Base-by-base conservation (phyloP, 2,888 invertebrate genomes). In the Poecilobothrus nobilitatus region DNA sequence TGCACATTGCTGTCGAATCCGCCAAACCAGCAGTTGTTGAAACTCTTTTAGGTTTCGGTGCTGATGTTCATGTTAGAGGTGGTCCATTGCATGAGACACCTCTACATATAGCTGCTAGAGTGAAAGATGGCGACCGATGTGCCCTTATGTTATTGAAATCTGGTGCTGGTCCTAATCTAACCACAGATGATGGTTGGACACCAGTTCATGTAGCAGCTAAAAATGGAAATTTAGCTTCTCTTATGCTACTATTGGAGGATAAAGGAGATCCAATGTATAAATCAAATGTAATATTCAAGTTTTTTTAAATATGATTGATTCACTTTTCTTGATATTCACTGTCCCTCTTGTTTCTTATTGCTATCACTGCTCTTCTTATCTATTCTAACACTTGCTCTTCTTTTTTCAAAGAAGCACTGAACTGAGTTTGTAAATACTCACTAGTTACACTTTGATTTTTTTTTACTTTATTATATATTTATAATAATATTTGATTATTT, bases 121-220 rank as follows among this genome's bases (percentile, higher is more conserved):
- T 95, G 70, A 90, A 90, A 75, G 96, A 93, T 75, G 94, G 94
- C 5, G 92, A 94, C 78, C 88, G 91, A 74, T 98, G 98, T 82
- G 97, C 97, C 6, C 86, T 97, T 74, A 97, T 99, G 97, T 84
- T 99, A 72, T 84, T 99, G 61, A 99, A 99, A 82, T 97, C 97
- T 4, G 99, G 99, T 0, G 98, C 98, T 10, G 93, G 95, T 70
- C 95, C 97, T 1, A 98, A 99, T 83, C 88, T 97, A 71, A 89
- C 91, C 4, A 97, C 96, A 70, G 94, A 95, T 80, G 96, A 97
- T 81, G 97, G 97, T 2, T 94, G 97, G 83, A 97, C 97, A 1
- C 95, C 98, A 0, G 91, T 98, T 6, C 99, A 99, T 79, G 95
- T 98, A 21, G 95, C 98, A 0, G 94, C 97, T 0, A 88, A 92